Base-by-base conservation (phyloP, 2,888 invertebrate genomes). In the Slavum lentiscoides region DNA sequence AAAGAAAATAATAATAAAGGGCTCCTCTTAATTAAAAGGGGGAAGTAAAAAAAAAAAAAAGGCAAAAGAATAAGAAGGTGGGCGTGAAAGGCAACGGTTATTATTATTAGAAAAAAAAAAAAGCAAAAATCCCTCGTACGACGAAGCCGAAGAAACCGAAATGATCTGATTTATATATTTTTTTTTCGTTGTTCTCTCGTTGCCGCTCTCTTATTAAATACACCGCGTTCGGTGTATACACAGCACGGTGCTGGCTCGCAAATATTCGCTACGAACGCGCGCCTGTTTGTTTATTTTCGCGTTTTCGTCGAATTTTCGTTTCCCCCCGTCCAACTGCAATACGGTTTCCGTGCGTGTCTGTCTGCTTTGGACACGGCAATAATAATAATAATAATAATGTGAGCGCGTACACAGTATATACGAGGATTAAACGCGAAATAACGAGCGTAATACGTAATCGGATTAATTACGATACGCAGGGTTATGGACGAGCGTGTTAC, bases 111-210 rank as follows among this genome's bases (percentile, higher is more conserved):
- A 30, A 30, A 30, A 30, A 70, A 77, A 70, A 77, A 70, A 55
- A 75, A 74, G 39, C 53, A 37, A 74, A n/a, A n/a, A 66, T 43
- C 55, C 67, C 23, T 23, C 15, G 23, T n/a, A 43, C 19, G 49
- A 21, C 66, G 37, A 55, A 5, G 55, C 7, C 66, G 74, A 66
- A 53, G 53, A 74, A 74, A 74, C 55, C 53, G 68, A 77, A 80
- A 80, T 80, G 77, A 80, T 80, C 77, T 70, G 77, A 80, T 80
- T 70, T 70, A 77, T 76, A 43, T 74, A 64, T 69, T 43, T 58
- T 59, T 59, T 39, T 13, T 23, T 75, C 13, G 43, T 75, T 75
- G 39, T 74, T 74, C 55, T 66, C 69, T 66, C 55, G 62, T 53
- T 9, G 43, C 77, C 61, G 77, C 77, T 64, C 77, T 80, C 70